Percentiles rank a stretch among this genome's conserved stretches.
Evolutionary conservation across 2,888 invertebrate species (phyloP).

Genomic region (Metellina segmentata): DNA sequence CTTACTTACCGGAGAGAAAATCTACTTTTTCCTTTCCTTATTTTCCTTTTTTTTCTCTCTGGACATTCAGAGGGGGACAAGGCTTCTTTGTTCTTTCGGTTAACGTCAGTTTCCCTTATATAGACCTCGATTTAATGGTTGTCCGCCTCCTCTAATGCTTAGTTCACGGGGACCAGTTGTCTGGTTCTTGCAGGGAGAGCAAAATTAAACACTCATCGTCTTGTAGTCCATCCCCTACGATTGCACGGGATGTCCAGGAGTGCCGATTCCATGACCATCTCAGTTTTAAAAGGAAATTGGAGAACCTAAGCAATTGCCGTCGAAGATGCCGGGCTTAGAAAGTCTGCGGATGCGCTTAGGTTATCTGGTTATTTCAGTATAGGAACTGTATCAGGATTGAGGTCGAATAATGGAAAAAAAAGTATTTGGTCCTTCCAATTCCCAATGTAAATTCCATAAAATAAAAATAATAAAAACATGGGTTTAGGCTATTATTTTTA

Average conservation of each 20-base stretch:
- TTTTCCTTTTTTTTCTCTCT: constrained; percentile 1
- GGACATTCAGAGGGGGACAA: not conserved
- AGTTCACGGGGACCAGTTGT: constrained; percentile 45
- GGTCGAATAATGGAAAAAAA: not conserved
- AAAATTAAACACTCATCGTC: constrained; percentile 65
- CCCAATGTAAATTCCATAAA: not conserved
- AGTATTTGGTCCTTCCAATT: not conserved
- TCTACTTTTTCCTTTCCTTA: constrained; percentile 5
- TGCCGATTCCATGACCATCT: constrained; percentile 14
- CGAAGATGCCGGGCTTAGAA: not conserved
- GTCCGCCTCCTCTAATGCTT: constrained; percentile 60
- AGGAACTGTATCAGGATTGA: not conserved
- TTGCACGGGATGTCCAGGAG: not conserved
- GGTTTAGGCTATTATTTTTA: no score
- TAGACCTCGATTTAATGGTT: constrained; percentile 71
- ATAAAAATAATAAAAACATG: no score
- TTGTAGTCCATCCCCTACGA: constrained; percentile 18
- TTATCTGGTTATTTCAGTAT: not conserved
- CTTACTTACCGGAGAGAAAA: constrained; percentile 38
- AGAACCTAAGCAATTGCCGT: not conserved
- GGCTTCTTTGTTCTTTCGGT: constrained; percentile 43
- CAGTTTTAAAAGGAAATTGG: constrained; percentile 45
- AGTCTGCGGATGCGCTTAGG: not conserved
- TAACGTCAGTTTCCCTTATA: constrained; percentile 46
- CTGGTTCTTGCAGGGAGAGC: constrained; percentile 1